Conservation (phyloP, 35 echinoderm and acorn worm genomes). For the Ophiothrix spiculata region DNA sequence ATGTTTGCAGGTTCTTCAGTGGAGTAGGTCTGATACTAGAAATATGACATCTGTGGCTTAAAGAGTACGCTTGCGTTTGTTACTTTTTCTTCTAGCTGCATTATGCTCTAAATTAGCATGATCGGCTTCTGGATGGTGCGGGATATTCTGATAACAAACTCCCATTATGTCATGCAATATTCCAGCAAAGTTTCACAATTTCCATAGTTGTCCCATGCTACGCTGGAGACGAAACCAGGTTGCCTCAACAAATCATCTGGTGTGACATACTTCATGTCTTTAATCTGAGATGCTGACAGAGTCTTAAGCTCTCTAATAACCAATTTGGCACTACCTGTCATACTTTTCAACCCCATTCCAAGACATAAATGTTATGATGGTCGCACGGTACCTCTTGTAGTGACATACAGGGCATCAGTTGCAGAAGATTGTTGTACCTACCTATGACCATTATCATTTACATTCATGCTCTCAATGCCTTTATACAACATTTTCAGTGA, state of each 20-base stretch:
- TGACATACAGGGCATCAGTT: not conserved
- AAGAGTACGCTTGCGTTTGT: no score
- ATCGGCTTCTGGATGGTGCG: not conserved
- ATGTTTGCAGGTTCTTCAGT: not conserved
- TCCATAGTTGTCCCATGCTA: conserved; percentile 21
- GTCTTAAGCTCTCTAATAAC: conserved; percentile 25
- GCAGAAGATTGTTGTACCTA: not conserved
- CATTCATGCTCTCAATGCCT: not conserved
- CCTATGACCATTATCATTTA: not conserved
- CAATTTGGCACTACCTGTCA: conserved; percentile 24
- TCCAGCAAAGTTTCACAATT: not conserved
- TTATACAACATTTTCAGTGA: not conserved
- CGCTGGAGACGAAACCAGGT: not conserved
- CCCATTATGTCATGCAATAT: conserved; percentile 20
- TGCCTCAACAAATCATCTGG: conserved; percentile 15
- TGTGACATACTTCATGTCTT: not conserved
- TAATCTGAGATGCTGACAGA: not conserved
- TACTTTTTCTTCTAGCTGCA: not conserved
- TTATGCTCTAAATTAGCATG: not conserved
- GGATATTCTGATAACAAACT: not conserved
- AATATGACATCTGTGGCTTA: no score
- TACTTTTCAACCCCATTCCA: conserved; percentile 19
- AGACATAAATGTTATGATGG: not conserved
- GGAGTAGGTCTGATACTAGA: not conserved
- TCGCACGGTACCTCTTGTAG: not conserved